A percentile compares a stretch with the other conserved stretches of the same genome.
These are phyloP conservation scores for Mactra quadrangularis DNA, from an alignment of 1,140 invertebrate genomes.

Conservation along the genomic window DNA sequence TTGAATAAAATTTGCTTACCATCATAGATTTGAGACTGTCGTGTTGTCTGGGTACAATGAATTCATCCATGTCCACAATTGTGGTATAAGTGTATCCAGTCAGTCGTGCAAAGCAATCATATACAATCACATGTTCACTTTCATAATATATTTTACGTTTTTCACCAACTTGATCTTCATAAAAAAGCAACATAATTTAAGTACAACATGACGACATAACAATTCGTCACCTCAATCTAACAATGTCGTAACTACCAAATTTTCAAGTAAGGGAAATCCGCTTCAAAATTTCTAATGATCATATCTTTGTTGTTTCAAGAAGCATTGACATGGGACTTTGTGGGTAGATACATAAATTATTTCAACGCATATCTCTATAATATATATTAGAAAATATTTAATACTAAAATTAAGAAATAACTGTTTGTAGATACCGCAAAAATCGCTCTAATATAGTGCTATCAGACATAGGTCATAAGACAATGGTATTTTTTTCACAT, in stretches of 20 bases:
- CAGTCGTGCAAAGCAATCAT: slow-evolving; percentile 27
- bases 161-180: background rate
- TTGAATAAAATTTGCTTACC: too few relatives aligned
- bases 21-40: slow-evolving; percentile 1
- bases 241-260: too few relatives aligned
- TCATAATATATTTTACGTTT: background rate
- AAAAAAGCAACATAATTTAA: background rate
- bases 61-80: slow-evolving; percentile 38
- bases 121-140: slow-evolving; percentile 38
- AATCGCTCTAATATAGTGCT: too few relatives aligned
- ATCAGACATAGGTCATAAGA: too few relatives aligned
- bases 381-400: background rate
- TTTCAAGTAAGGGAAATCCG: background rate
- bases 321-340: background rate
- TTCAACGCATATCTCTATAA: background rate
- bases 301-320: too few relatives aligned
- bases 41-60: slow-evolving; percentile 3
- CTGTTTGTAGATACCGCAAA: too few relatives aligned
- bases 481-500: too few relatives aligned
- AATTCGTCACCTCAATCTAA: too few relatives aligned
- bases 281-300: background rate
- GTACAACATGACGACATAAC: background rate
- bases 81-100: slow-evolving; percentile 12
- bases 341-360: background rate
- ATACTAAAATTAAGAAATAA: too few relatives aligned